Base-by-base conservation (phyloP, 2,113 vertebrate species). In the Danionella cerebrum region DNA sequence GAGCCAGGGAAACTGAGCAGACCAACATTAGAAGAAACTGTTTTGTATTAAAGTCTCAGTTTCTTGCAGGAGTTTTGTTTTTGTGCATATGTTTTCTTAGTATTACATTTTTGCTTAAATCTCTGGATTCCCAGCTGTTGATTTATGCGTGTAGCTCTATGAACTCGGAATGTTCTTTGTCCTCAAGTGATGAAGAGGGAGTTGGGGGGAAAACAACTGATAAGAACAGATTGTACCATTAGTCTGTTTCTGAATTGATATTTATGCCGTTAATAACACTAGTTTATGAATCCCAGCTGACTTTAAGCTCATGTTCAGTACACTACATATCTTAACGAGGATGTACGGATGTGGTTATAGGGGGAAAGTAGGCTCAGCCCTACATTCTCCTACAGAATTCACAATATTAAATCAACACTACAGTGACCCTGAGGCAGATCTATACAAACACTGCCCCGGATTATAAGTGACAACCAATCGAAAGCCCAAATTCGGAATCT, bases 181-280 rank as follows among this genome's bases (percentile, higher is more conserved):
- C 50, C 27, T 52, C 14, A 19, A 44, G 7, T 60, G 39, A 60
- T 9, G 39, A 44, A 60, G 16, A 59, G 55, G 14, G 38, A 59
- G 24, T 41, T n/a, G 5, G 35, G 29, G 22, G 31, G 42, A 59
- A 59, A 9, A 18, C 14, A 59, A 59, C 55, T 27, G 3, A 44
- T 44, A 36, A 59, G 55, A 29, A 42, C 55, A 42, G 55, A 59
- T 25, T 42, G 36, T 41, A 59, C 55, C 19, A 14, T 38, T 42
- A 6, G 55, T 14, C 24, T 59, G 4, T 29, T 60, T 44, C 4
- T 9, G 3, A 29, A 33, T 18, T 22, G 19, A 19, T 44, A 16
- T 44, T 41, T 24, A 51, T 51, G 48, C n/a, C 16, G 50, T 53
- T 51, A 27, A 53, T 29, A 53, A 11, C 18, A 29, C 25, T 13